A percentile compares a stretch with the other conserved stretches of the same genome.
Conservation (phyloP, 1,140 invertebrate species). For the Calephelis nemesis region DNA sequence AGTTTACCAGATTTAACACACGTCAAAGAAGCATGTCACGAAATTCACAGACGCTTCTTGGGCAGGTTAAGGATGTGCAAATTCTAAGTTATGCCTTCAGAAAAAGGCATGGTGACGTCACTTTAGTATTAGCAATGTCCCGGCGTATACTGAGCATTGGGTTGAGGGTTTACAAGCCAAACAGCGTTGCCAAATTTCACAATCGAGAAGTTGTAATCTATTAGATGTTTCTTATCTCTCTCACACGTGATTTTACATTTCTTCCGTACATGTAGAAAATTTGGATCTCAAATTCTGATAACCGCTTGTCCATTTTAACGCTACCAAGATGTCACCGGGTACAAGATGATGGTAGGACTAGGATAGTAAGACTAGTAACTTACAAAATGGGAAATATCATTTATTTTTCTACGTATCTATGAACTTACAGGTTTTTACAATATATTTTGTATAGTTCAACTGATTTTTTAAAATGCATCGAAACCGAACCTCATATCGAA, state of each 20-base stretch:
- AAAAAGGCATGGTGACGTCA: constrained; percentile 56
- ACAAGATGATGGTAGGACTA: too few species aligned
- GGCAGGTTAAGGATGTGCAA: constrained; percentile 30
- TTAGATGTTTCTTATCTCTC: constrained; percentile 32
- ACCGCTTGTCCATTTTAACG: too few species aligned
- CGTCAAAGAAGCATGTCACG: neutral
- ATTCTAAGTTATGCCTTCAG: constrained; percentile 53
- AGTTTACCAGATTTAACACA: constrained; percentile 26
- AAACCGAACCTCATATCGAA: too few species aligned
- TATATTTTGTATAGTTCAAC: too few species aligned
- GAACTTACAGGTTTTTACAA: too few species aligned
- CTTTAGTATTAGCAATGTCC: constrained; percentile 37
- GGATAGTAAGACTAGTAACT: too few species aligned
- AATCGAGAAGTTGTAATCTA: constrained; percentile 45
- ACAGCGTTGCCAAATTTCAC: constrained; percentile 67
- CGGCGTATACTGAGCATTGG: constrained; percentile 41
- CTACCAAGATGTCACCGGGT: too few species aligned
- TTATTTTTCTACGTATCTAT: too few species aligned
- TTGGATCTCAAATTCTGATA: too few species aligned
- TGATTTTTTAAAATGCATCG: too few species aligned
- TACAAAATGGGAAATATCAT: too few species aligned
- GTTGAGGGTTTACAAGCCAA: constrained; percentile 44
- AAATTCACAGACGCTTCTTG: too few species aligned
- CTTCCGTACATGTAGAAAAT: neutral
- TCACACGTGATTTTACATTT: constrained; percentile 22